Base-by-base conservation (phyloP, 2,888 invertebrate species). In the Cylindroiulus punctatus region DNA sequence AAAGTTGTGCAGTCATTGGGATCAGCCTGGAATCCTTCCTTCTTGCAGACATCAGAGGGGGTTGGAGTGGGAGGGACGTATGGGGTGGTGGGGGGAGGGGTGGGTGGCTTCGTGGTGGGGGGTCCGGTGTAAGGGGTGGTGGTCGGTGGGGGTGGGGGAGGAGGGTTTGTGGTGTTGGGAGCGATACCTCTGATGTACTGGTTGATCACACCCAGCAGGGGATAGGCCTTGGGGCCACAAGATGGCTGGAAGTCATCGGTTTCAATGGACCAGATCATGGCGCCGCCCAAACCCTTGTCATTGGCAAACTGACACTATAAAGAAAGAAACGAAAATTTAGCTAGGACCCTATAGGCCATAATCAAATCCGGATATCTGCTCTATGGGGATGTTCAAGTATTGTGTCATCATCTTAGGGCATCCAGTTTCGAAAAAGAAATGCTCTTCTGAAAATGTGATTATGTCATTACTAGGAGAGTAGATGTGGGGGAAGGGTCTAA, bases 1-100 rank as follows among this genome's bases (percentile, higher is more conserved):
- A 88, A 89, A 10, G 44, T 81, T 7, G 87, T 86, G 84, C 89
- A 89, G 81, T 89, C 87, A 17, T 86, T 65, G 22, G 88, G 88
- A 81, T 85, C 87, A 4, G 86, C 86, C 22, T 86, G 86, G 36
- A 85, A 87, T 4, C 88, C 88, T 30, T 44, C 57, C 10, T 83
- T 57, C 22, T 87, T 84, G 57, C 88, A 88, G 65, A 87, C 84
- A 17, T 86, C 86, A 26, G 17, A 17, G 10, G 84, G 84, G 44
- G 4, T 84, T 26, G 7, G 26, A n/a, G 84, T 84, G 14, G 85
- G 85, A 0, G 86, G 8, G 2, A 84, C 84, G 52, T 57, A 8
- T n/a, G 10, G 14, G 12, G 86, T 86, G 12, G 86, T 4, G 22
- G 86, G 22, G 0, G 52, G 19, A 0, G 1, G 4, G 22, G 86